Conservation (phyloP, 1,140 invertebrate genomes). For the Nilaparvata lugens region DNA sequence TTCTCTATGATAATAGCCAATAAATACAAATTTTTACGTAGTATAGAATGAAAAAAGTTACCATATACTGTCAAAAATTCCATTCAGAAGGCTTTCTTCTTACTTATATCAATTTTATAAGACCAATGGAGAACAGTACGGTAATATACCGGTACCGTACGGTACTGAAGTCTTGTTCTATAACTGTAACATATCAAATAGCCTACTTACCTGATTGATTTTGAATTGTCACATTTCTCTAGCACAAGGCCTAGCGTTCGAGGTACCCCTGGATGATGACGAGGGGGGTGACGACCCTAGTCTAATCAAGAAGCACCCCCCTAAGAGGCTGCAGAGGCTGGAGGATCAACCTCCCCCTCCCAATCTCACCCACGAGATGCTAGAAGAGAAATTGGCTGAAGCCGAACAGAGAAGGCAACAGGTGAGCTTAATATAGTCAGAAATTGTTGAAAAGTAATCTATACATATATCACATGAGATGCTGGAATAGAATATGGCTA, state of each 20-base stretch:
- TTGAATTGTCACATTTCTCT: too few species aligned
- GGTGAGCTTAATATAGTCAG: constrained; percentile 17
- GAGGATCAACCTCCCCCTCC: constrained; percentile 42
- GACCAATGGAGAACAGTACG: too few species aligned
- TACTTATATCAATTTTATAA: too few species aligned
- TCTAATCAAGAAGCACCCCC: constrained; percentile 46
- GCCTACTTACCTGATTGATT: too few species aligned
- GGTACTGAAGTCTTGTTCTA: too few species aligned
- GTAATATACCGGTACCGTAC: too few species aligned
- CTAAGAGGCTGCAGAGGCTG: constrained; percentile 48
- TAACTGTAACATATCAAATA: too few species aligned
- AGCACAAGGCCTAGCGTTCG: constrained; percentile 51
- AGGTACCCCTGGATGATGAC: constrained; percentile 45
- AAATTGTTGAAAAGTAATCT: background rate
- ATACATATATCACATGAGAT: background rate
- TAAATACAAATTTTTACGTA: too few species aligned
- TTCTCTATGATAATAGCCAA: too few species aligned
- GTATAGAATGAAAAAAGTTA: too few species aligned
- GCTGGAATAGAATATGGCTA: background rate
- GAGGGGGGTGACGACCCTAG: constrained; percentile 30
- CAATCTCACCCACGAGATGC: constrained; percentile 42
- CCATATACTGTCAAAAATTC: too few species aligned
- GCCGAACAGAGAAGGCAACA: constrained; percentile 48
- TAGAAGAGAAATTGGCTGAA: constrained; percentile 57
- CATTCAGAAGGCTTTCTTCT: too few species aligned